Evolutionary conservation across 2,113 vertebrate genomes (phyloP).

Genomic region (Oncorhynchus nerka): DNA sequence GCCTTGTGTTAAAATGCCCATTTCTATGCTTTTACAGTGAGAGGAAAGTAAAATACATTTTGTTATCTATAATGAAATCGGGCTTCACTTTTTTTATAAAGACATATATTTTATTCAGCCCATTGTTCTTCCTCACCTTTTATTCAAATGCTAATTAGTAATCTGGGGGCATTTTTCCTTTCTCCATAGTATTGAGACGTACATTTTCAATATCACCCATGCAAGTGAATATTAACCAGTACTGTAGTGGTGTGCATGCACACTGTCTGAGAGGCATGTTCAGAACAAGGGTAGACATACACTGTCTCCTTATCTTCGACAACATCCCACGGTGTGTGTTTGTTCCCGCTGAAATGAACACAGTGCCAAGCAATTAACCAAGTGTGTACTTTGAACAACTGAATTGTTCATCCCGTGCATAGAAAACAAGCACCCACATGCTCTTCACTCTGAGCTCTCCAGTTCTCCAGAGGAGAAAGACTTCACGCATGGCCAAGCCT

Average conservation of each 20-base stretch:
- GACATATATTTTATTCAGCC: constrained; percentile 22
- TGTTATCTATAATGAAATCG: constrained; percentile 27
- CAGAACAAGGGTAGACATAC: not conserved
- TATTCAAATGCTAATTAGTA: constrained; percentile 15
- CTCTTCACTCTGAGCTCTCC: not conserved
- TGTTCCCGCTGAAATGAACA: no score
- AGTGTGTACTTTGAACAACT: not conserved
- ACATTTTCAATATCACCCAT: constrained; percentile 8
- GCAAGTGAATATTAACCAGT: not conserved
- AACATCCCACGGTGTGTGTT: not conserved
- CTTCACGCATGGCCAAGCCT: constrained; percentile 9
- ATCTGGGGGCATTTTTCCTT: constrained; percentile 8
- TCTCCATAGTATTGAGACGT: constrained; percentile 17
- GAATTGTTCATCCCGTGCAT: no score
- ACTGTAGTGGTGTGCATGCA: not conserved
- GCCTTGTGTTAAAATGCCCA: constrained; percentile 6
- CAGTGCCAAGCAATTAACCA: constrained; percentile 4
- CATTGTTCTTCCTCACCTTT: not conserved
- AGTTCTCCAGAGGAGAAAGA: not conserved
- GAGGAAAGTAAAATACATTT: not conserved
- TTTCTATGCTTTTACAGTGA: constrained; percentile 9
- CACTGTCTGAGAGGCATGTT: not conserved
- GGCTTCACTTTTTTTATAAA: constrained; percentile 1
- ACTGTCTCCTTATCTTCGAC: not conserved
- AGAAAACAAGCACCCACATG: no score